Evolutionary conservation across 2,797 vertebrate species (phyloP), one percentile per base, ranked within the genome.

Genomic region (Eurystomus glaucurus): DNA sequence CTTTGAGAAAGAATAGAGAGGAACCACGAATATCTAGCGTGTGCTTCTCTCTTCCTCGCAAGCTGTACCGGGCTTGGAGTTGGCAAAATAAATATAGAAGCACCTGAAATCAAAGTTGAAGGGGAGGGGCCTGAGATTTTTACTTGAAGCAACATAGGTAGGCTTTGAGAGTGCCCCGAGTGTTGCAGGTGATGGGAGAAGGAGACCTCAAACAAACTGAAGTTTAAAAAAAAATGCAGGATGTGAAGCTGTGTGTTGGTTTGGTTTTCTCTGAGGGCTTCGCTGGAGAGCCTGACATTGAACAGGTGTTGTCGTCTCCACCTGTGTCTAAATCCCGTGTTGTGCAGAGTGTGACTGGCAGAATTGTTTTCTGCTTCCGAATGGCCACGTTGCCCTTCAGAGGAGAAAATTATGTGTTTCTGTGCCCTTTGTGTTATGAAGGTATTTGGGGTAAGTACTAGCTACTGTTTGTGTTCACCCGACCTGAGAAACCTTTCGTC

Each of bases 1-100:
- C 19, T 46, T 54, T 15, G 2, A 5, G 23, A 51, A 51, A 16
- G 4, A 15, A 2, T 23, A 21, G 7, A 45, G 33, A 14, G n/a
- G 33, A 43, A 72, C 17, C 14, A 2, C 0, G 0, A 57, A 4
- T 2, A 1, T 3, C 13, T 2, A 26, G 0, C 0, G 1, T 1
- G 0, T 15, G 6, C 3, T 48, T 58, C 8, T 8, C 6, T 35
- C 11, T 52, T 70, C 15, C 14, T 45, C 6, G 0, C 2, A 1
- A 13, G n/a, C 3, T 39, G 11, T 28, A 14, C 39, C 0, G 8
- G n/a, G 29, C 13, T 75, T 33, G 12, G 28, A 22, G 62, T 33
- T 68, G 11, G 1, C 21, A 4, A 54, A 69, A 61, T 69, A 70
- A 77, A 46, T 70, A 43, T 45, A 52, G 61, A 69, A 61, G 11